Conservation (phyloP, 1,140 invertebrate genomes). For the Lasaia peninsularis region DNA sequence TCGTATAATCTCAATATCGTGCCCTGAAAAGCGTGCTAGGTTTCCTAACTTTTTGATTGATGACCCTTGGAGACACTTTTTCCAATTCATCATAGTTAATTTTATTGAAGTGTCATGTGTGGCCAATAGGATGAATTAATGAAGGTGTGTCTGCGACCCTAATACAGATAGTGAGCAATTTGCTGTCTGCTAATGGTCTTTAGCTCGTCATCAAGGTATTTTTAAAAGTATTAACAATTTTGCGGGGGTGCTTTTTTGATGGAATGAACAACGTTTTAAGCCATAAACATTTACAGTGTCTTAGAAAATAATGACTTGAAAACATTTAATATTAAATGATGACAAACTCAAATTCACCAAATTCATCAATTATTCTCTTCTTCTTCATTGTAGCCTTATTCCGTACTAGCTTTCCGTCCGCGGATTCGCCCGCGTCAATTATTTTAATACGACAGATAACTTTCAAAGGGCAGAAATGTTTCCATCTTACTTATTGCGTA, state of each 20-base stretch:
- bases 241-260: background rate
- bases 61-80: slow-evolving; percentile 56
- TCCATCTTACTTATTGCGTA: too few relatives aligned
- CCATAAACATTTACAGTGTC: background rate
- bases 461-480: too few relatives aligned
- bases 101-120: slow-evolving; percentile 66
- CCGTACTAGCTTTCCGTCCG: too few relatives aligned
- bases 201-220: slow-evolving; percentile 16
- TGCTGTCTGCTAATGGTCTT: slow-evolving; percentile 40
- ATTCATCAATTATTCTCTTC: too few relatives aligned
- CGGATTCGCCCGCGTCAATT: too few relatives aligned
- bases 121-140: slow-evolving; percentile 48
- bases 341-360: too few relatives aligned
- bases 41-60: slow-evolving; percentile 57
- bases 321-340: too few relatives aligned
- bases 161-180: slow-evolving; percentile 44
- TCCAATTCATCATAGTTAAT: slow-evolving; percentile 72
- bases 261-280: too few relatives aligned
- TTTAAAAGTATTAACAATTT: background rate
- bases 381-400: too few relatives aligned
- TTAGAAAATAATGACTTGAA: too few relatives aligned
- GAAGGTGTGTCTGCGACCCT: slow-evolving; percentile 39
- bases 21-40: slow-evolving; percentile 30
- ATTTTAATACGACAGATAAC: too few relatives aligned
- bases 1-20: slow-evolving; percentile 38